Base-by-base conservation (phyloP, 2,113 vertebrate genomes). In the Micronycteris hirsuta region DNA sequence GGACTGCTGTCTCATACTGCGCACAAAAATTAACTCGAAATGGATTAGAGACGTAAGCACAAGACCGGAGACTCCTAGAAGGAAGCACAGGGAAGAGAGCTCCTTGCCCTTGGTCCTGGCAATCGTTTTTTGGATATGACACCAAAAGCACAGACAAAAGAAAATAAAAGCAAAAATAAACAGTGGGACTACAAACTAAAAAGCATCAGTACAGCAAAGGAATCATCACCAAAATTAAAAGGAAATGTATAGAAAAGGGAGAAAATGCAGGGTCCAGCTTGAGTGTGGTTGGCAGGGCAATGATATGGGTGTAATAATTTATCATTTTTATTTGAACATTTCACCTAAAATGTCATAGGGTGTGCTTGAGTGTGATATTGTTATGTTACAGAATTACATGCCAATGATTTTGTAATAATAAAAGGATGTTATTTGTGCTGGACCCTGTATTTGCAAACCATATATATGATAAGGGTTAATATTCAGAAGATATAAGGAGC, bases 1-100 rank as follows among this genome's bases (percentile, higher is more conserved):
- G 56, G 26, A 13, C n/a, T 7, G 0, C 56, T 13, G 26, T 61
- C 52, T 28, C 9, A 31, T 0, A 7, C 26, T 17, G 2, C 0
- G 3, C 80, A 43, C 56, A 33, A 20, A 61, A 41, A 20, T 7
- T 31, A 47, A 43, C 36, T 38, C 9, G 0, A 33, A 31, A 43
- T 33, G 56, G 56, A 22, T 33, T 45, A 7, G 33, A 20, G 26
- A 13, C 7, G 0, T 26, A 13, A 26, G 12, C 20, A 2, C 3
- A 7, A 82, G 38, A 82, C 28, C 78, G 4, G 17, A 45, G 43
- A 43, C 80, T 61, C 56, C 54, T 31, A 43, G 78, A 20, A 19
- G 56, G 43, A 38, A 38, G 56, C n/a, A 5, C 5, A 3, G 4
- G 10, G 36, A 3, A 52, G n/a, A 52, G n/a, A 83, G 26, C 56